A percentile compares a stretch with the other conserved stretches of the same genome.
Conservation (phyloP, 2,888 invertebrate genomes). For the Sminthurides aquaticus region DNA sequence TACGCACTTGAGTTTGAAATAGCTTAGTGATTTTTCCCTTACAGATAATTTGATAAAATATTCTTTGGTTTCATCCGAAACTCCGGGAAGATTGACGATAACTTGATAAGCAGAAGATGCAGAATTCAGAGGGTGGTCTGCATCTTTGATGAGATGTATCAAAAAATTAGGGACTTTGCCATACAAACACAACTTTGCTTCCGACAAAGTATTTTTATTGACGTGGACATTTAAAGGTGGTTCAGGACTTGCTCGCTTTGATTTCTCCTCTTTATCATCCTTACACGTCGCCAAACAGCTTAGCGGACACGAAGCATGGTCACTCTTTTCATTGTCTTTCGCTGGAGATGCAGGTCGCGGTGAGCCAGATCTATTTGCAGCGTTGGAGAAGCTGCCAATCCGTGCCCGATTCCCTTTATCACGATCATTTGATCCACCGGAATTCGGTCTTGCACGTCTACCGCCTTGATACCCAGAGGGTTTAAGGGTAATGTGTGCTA, state of each 20-base stretch:
- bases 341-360: background rate
- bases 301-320: background rate
- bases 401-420: no score
- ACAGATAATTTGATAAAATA: slow-evolving; percentile 29
- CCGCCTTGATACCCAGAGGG: background rate
- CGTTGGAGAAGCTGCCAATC: background rate
- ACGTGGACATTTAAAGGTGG: no score
- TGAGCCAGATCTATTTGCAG: background rate
- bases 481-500: background rate
- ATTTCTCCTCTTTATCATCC: background rate
- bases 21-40: no score
- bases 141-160: slow-evolving; percentile 21
- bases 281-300: background rate
- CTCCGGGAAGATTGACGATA: slow-evolving; percentile 9
- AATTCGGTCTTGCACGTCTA: background rate
- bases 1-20: background rate
- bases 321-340: background rate
- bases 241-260: background rate
- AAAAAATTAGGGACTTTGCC: slow-evolving; percentile 37
- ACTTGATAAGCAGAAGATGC: slow-evolving; percentile 15
- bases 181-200: slow-evolving; percentile 26
- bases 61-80: slow-evolving; percentile 24
- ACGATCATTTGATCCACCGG: background rate
- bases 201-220: slow-evolving; percentile 9
- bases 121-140: background rate